Conservation (phyloP, 2,888 invertebrate species). For the Lutraria lutraria region DNA sequence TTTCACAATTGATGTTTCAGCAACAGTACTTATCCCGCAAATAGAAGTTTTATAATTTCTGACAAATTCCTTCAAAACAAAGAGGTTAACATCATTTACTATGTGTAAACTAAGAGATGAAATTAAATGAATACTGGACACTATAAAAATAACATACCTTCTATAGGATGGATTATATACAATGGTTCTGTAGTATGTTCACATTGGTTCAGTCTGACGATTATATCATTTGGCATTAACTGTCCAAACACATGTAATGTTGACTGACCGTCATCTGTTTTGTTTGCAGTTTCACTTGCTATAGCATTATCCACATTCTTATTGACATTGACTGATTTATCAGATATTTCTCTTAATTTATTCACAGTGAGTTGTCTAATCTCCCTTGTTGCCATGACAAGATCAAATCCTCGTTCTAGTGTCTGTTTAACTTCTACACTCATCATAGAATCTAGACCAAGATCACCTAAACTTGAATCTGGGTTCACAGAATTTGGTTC, state of each 20-base stretch:
- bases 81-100: too few species aligned
- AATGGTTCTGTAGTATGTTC: constrained; percentile 72
- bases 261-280: background rate
- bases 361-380: constrained; percentile 89
- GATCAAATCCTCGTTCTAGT: constrained; percentile 96
- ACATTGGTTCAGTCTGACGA: constrained; percentile 88
- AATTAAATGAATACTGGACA: background rate
- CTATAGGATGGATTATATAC: constrained; percentile 86
- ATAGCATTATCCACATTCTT: background rate
- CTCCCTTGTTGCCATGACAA: constrained; percentile 96
- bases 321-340: constrained; percentile 5
- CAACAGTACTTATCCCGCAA: too few species aligned
- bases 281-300: background rate
- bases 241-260: constrained; percentile 43
- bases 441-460: constrained; percentile 99
- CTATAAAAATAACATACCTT: constrained; percentile 79
- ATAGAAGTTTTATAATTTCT: too few species aligned
- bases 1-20: too few species aligned
- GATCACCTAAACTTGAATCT: constrained; percentile 94
- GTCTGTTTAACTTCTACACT: constrained; percentile 99
- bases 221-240: constrained; percentile 92
- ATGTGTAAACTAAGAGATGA: background rate
- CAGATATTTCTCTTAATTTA: constrained; percentile 46
- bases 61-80: too few species aligned
- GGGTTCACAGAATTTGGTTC: constrained; percentile 93